Percentiles rank a stretch among this genome's conserved stretches.
These are phyloP conservation scores for Chrysolina americana DNA, from an alignment of 2,888 invertebrate species.

Conservation along the genomic window DNA sequence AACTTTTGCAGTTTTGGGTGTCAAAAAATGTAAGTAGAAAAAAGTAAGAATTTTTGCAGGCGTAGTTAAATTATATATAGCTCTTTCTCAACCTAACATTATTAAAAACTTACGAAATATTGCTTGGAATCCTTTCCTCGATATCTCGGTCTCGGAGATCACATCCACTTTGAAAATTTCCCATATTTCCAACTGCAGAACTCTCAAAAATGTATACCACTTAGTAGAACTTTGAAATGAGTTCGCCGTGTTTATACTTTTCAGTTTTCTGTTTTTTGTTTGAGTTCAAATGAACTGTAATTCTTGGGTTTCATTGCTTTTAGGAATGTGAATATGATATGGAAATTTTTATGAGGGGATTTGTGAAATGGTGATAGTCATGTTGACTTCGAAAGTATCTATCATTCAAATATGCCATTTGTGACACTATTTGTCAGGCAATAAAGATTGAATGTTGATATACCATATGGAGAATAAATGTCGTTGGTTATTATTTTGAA, in stretches of 20 bases:
- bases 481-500: too few species aligned
- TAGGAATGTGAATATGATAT: neutral
- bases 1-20: too few species aligned
- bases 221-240: neutral
- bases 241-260: neutral
- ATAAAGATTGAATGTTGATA: too few species aligned
- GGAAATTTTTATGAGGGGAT: neutral
- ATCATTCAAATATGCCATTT: neutral
- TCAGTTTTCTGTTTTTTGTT: neutral
- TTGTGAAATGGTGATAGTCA: neutral
- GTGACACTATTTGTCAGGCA: neutral
- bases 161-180: constrained; percentile 30
- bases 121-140: constrained; percentile 23
- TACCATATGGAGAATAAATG: neutral
- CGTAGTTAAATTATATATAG: too few species aligned
- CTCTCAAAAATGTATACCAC: neutral
- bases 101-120: constrained; percentile 32
- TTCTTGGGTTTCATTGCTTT: neutral
- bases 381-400: neutral
- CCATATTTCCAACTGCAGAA: constrained; percentile 9
- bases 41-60: too few species aligned
- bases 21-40: too few species aligned
- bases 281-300: neutral
- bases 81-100: too few species aligned
- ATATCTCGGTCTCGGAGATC: constrained; percentile 37